Conservation (phyloP, 1,140 invertebrate species). For the Brachionus paranguensis region DNA sequence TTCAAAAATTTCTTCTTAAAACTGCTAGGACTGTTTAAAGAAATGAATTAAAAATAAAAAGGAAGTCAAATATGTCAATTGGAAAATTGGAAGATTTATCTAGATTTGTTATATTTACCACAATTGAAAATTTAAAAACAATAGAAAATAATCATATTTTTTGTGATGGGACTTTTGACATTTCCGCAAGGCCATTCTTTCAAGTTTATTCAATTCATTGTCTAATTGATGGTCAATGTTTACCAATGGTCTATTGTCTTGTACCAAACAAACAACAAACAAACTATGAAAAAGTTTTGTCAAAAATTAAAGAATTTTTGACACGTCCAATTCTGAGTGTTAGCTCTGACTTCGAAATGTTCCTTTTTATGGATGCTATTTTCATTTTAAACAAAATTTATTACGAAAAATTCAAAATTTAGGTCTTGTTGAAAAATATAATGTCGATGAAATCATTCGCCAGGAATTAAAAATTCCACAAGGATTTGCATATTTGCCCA, state of each 20-base stretch:
- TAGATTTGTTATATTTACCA: background rate
- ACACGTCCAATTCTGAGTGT: too few species aligned
- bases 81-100: background rate
- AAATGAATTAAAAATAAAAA: too few species aligned
- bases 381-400: too few species aligned
- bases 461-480: background rate
- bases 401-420: too few species aligned
- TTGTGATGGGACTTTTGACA: background rate
- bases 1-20: background rate
- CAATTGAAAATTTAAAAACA: background rate
- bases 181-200: background rate
- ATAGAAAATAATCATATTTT: background rate
- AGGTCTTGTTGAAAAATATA: too few species aligned
- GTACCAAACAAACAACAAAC: background rate
- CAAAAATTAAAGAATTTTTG: background rate
- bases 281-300: constrained; percentile 3
- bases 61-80: too few species aligned
- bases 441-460: background rate
- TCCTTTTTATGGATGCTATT: too few species aligned
- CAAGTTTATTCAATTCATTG: constrained; percentile 23
- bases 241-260: background rate
- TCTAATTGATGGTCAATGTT: background rate
- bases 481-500: background rate
- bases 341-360: too few species aligned
- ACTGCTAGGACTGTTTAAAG: too few species aligned